Conservation (phyloP, 2,797 vertebrate species). For the Megaceryle alcyon region DNA sequence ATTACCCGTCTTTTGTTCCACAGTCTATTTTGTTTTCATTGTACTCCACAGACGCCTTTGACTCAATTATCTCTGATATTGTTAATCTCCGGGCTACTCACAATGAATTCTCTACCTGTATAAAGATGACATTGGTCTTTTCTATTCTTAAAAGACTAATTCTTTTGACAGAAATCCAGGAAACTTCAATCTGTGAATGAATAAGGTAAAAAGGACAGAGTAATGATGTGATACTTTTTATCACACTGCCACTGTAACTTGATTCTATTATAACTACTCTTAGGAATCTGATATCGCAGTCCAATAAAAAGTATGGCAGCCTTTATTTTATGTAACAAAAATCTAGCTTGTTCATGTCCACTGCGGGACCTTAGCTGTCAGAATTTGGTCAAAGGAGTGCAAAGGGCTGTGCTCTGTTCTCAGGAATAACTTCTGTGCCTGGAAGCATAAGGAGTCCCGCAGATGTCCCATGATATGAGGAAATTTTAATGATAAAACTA, state of each 20-base stretch:
- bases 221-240: slow-evolving; percentile 53
- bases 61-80: slow-evolving; percentile 52
- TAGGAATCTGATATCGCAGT: slow-evolving; percentile 21
- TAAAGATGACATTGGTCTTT: slow-evolving; percentile 51
- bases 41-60: slow-evolving; percentile 29
- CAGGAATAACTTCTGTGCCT: slow-evolving; percentile 8
- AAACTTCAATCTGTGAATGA: slow-evolving; percentile 70
- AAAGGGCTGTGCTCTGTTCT: background rate
- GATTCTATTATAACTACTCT: slow-evolving; percentile 32
- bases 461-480: background rate
- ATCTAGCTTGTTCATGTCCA: background rate
- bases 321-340: slow-evolving; percentile 51
- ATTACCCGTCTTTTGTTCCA: slow-evolving; percentile 37
- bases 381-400: slow-evolving; percentile 2
- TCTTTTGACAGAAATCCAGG: slow-evolving; percentile 65
- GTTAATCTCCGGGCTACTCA: slow-evolving; percentile 56
- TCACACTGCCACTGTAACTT: slow-evolving; percentile 46
- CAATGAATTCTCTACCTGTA: slow-evolving; percentile 57
- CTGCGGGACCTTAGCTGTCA: background rate
- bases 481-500: slow-evolving; percentile 47
- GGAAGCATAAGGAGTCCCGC: background rate
- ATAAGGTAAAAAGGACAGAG: slow-evolving; percentile 54
- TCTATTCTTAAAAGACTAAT: slow-evolving; percentile 59
- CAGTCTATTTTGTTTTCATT: slow-evolving; percentile 33
- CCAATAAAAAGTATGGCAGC: slow-evolving; percentile 42